phyloP scores from a whole-genome alignment of 2,888 invertebrate genomes.

The Biston betularia region DNA sequence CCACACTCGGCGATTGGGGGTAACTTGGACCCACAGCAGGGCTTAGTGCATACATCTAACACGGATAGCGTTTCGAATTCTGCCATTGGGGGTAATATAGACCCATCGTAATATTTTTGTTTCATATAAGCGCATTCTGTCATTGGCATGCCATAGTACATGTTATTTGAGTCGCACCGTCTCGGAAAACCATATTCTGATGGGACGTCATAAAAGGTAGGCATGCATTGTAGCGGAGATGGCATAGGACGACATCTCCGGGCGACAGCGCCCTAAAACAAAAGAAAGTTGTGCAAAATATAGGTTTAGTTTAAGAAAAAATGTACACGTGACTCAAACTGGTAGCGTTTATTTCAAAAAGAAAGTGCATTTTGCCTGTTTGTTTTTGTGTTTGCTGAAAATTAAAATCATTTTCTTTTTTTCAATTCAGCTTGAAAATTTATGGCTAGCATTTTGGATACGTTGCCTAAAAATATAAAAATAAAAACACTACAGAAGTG shows the following conservation, averaged over 20 bases:
- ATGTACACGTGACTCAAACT: too few relatives aligned
- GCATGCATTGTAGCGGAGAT: background rate
- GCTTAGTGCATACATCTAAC: background rate
- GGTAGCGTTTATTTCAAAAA: too few relatives aligned
- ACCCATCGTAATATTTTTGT: background rate
- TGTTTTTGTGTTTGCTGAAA: too few relatives aligned
- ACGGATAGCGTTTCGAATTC: background rate
- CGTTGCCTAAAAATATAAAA: too few relatives aligned
- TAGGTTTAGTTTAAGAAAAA: too few relatives aligned
- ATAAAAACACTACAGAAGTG: too few relatives aligned
- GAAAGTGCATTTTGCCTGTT: too few relatives aligned
- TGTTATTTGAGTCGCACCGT: background rate
- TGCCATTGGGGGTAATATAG: too few relatives aligned
- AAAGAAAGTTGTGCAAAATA: background rate
- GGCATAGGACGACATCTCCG: constrained; percentile 17
- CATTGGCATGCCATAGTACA: background rate
- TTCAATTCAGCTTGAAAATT: too few relatives aligned
- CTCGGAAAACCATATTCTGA: background rate
- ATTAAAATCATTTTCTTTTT: too few relatives aligned
- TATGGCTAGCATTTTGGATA: too few relatives aligned
- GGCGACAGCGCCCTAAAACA: constrained; percentile 41
- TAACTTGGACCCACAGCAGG: background rate
- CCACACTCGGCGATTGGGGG: background rate
- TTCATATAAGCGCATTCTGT: background rate
- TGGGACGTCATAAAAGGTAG: background rate